Evolutionary conservation across 2,797 vertebrate species (phyloP).

Genomic region (Argyrosomus regius): DNA sequence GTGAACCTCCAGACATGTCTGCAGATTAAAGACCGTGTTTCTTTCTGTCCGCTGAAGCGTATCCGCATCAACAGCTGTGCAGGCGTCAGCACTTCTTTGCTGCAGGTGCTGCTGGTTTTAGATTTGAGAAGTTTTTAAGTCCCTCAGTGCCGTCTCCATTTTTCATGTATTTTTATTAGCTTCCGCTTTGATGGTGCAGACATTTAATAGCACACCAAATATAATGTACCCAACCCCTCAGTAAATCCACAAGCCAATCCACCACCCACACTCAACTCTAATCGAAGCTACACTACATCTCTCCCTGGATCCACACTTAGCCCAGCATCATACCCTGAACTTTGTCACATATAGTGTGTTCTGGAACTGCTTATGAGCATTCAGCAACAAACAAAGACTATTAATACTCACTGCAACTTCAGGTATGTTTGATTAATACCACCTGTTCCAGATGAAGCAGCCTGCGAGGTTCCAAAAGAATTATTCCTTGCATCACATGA

Average conservation of each 20-base stretch:
- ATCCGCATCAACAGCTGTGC: conserved; percentile 46
- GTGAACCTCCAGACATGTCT: conserved; percentile 38
- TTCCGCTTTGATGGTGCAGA: conserved; percentile 34
- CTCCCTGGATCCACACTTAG: not conserved
- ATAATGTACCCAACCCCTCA: conserved; percentile 25
- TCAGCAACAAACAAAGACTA: not conserved
- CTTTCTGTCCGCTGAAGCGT: conserved; percentile 30
- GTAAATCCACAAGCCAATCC: conserved; percentile 31
- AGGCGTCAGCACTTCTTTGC: conserved; percentile 57
- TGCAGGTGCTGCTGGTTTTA: conserved; percentile 53
- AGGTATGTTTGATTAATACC: not conserved
- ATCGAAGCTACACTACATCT: conserved; percentile 12
- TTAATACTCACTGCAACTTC: not conserved
- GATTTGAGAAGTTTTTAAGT: conserved; percentile 38
- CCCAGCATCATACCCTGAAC: not conserved
- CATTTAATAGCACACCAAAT: conserved; percentile 38
- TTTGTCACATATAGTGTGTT: not conserved
- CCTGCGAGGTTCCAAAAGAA: not conserved
- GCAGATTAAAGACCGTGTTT: conserved; percentile 43
- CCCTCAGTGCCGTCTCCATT: conserved; percentile 39
- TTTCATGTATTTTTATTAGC: conserved; percentile 50
- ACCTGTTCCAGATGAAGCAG: not conserved
- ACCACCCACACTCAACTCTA: conserved; percentile 16
- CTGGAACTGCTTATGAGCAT: not conserved
- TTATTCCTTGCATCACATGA: not conserved